Conservation (phyloP, 2,797 vertebrate genomes). For the Enteromius radiatus region DNA sequence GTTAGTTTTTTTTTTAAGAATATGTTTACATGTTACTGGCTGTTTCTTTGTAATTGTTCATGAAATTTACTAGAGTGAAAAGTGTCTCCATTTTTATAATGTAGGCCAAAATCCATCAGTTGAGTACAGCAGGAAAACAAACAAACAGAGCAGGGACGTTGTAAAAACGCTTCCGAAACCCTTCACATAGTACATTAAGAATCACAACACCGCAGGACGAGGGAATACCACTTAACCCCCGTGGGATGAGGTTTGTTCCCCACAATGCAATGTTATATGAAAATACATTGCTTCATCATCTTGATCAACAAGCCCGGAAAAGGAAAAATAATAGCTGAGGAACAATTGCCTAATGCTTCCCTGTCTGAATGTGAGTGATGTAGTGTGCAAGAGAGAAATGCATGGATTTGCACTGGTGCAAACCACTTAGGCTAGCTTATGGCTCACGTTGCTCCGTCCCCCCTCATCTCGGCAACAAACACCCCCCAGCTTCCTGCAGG, state of each 20-base stretch:
- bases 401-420: conserved; percentile 50
- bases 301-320: conserved; percentile 28
- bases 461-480: conserved; percentile 18
- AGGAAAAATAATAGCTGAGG: neutral
- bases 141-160: conserved; percentile 41
- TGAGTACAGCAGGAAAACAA: conserved; percentile 48
- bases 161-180: conserved; percentile 46
- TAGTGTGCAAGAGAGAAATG: conserved; percentile 49
- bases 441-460: conserved; percentile 51
- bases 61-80: neutral
- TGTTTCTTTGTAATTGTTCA: neutral
- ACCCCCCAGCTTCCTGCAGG: conserved; percentile 63
- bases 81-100: neutral
- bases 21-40: neutral
- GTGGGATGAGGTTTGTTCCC: neutral
- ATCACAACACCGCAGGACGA: conserved; percentile 33
- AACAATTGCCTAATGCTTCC: conserved; percentile 2
- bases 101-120: neutral
- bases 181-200: conserved; percentile 46
- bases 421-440: conserved; percentile 53
- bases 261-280: conserved; percentile 26
- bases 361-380: conserved; percentile 41
- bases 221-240: conserved; percentile 31
- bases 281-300: conserved; percentile 2
- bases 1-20: neutral